Base-by-base conservation (phyloP, 2,113 vertebrate genomes). In the Scartelaos histophorus region DNA sequence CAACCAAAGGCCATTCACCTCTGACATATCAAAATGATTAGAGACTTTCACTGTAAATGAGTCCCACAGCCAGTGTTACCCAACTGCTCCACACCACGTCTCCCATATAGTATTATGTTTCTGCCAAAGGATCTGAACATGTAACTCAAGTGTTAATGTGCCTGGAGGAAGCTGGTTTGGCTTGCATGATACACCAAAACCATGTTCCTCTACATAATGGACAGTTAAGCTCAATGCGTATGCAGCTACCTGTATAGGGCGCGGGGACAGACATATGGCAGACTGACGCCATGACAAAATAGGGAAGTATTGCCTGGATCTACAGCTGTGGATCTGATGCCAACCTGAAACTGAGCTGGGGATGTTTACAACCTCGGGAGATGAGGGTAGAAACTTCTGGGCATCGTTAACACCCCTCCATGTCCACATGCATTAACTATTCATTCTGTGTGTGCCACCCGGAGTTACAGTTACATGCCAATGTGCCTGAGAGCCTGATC, bases 391-490 rank as follows among this genome's bases (percentile, higher is more conserved):
- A 93, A 90, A 92, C 90, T 91, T 92, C 88, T 91, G 91, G 91
- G 89, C 92, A 90, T 87, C 83, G 82, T 89, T 91, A 88, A 92
- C 92, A 91, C 89, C 90, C 88, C 86, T 91, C 90, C 74, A 91
- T 88, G 90, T 92, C 90, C 88, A 88, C 90, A 78, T 46, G 51
- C 89, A 94, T 94, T 88, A 94, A 94, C 84, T 91, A 93, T 94
- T 94, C 87, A 94, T 93, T 84, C 82, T 84, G 87, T 88, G 85
- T 91, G 93, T 93, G 92, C 91, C 92, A 93, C 90, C 90, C 84
- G 79, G 82, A 93, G 92, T 93, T 94, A 93, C 92, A 90, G 91
- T 92, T 94, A 93, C 93, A 86, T 88, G 89, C 86, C 89, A 91
- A 62, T 66, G 85, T 86, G 91, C 89, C 90, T 74, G 78, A 89